These are phyloP conservation scores for Harpalus rubripes DNA, from an alignment of 2,888 invertebrate species.

Conservation along the genomic window DNA sequence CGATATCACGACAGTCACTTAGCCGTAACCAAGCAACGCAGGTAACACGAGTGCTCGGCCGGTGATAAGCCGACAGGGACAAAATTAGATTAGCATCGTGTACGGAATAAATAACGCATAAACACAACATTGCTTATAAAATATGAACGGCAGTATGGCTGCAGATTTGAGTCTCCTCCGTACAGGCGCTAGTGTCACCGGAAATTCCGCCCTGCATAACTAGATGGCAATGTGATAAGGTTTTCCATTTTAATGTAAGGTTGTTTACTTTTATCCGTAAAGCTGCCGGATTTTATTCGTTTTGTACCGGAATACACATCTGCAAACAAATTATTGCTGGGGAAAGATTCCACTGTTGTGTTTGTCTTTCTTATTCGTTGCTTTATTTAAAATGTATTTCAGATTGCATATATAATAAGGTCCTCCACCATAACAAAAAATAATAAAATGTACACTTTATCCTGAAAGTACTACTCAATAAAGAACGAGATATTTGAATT, in stretches of 20 bases:
- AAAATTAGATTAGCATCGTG: constrained; percentile 59
- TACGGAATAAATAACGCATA: constrained; percentile 59
- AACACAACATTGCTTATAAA: constrained; percentile 62
- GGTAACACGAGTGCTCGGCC: constrained; percentile 30
- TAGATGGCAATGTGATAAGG: constrained; percentile 45
- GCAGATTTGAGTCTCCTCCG: constrained; percentile 28
- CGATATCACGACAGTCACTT: constrained; percentile 14
- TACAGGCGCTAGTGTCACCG: not conserved
- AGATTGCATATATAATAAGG: not conserved
- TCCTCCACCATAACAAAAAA: no score
- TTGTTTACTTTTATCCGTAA: constrained; percentile 45
- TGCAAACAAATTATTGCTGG: constrained; percentile 41
- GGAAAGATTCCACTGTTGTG: not conserved
- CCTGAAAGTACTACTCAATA: no score
- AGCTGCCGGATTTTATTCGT: constrained; percentile 36
- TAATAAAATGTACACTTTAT: no score
- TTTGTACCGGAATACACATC: constrained; percentile 6
- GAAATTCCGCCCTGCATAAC: constrained; percentile 41
- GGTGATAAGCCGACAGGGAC: constrained; percentile 52
- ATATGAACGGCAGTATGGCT: constrained; percentile 34
- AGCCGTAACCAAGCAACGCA: constrained; percentile 22
- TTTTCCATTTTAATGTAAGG: constrained; percentile 50
- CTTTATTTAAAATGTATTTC: constrained; percentile 11
- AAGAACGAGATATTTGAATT: no score
- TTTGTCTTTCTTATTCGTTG: constrained; percentile 8